A percentile compares a stretch with the other conserved stretches of the same genome.
Conservation (phyloP, 2,113 vertebrate species). For the Lota lota region DNA sequence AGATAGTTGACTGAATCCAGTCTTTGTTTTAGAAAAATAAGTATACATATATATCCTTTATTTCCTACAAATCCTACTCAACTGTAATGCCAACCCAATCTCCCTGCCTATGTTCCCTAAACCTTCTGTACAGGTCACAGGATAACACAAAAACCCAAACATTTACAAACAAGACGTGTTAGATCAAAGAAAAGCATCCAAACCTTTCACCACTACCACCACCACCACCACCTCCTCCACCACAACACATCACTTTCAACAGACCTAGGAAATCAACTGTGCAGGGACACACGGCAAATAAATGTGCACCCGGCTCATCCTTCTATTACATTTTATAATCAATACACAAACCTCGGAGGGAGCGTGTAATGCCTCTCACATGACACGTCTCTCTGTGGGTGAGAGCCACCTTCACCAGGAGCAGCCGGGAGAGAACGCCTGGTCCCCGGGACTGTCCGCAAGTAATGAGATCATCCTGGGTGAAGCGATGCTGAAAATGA, state of each 20-base stretch:
- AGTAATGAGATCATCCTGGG: conserved; percentile 70
- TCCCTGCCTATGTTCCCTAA: no score
- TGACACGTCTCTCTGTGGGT: conserved; percentile 34
- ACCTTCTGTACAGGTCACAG: no score
- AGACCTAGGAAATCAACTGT: not conserved
- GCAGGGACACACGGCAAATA: conserved; percentile 15
- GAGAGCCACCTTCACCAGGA: conserved; percentile 6
- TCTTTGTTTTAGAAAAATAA: no score
- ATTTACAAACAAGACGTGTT: no score
- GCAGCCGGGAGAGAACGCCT: conserved; percentile 25
- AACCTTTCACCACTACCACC: no score
- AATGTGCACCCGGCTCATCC: conserved; percentile 8
- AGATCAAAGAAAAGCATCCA: no score
- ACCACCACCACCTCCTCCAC: no score
- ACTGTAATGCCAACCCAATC: no score
- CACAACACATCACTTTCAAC: not conserved
- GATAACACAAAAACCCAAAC: no score
- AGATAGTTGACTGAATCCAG: no score
- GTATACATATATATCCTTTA: no score
- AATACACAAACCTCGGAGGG: conserved; percentile 43
- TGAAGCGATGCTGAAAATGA: conserved; percentile 72
- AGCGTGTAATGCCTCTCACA: conserved; percentile 24
- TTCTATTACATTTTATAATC: conserved; percentile 27
- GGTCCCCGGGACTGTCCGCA: conserved; percentile 45
- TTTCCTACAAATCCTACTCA: no score